Evolutionary conservation across 2,888 invertebrate genomes (phyloP).

Genomic region (Agrochola macilenta): DNA sequence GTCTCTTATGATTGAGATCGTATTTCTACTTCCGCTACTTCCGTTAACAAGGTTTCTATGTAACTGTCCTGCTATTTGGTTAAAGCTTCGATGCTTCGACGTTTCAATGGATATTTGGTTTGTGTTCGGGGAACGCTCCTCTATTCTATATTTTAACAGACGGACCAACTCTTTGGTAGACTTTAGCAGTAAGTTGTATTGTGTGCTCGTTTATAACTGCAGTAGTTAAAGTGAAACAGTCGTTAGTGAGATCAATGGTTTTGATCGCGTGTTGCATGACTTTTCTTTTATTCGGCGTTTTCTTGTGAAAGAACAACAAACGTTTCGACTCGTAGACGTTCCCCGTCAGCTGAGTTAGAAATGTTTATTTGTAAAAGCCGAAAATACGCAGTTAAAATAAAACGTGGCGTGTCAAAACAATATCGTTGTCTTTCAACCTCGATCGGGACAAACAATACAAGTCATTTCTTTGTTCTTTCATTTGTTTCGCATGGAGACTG

Average conservation of each 20-base stretch:
- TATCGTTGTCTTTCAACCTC: constrained; percentile 3
- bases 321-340: constrained; percentile 6
- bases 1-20: constrained; percentile 67
- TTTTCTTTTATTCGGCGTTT: constrained; percentile 54
- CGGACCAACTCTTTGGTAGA: constrained; percentile 87
- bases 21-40: constrained; percentile 64
- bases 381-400: constrained; percentile 41
- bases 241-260: constrained; percentile 49
- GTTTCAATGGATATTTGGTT: constrained; percentile 74
- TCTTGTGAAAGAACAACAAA: constrained; percentile 43
- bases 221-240: constrained; percentile 58
- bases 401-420: constrained; percentile 22
- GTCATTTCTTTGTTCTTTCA: constrained; percentile 9
- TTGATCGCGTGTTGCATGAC: constrained; percentile 47
- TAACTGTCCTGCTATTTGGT: constrained; percentile 69
- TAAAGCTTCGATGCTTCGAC: constrained; percentile 75
- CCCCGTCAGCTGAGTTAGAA: not conserved
- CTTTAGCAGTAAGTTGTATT: constrained; percentile 82
- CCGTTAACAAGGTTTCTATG: constrained; percentile 63
- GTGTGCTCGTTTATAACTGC: constrained; percentile 74
- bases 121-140: constrained; percentile 64
- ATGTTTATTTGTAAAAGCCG: constrained; percentile 49
- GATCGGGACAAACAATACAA: constrained; percentile 10
- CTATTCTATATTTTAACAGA: constrained; percentile 79
- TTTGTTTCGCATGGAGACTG: constrained; percentile 23